Percentiles rank a stretch among this genome's conserved stretches.
phyloP scores from a whole-genome alignment of 2,797 vertebrate genomes.

The Acrossocheilus wenchowensis region DNA sequence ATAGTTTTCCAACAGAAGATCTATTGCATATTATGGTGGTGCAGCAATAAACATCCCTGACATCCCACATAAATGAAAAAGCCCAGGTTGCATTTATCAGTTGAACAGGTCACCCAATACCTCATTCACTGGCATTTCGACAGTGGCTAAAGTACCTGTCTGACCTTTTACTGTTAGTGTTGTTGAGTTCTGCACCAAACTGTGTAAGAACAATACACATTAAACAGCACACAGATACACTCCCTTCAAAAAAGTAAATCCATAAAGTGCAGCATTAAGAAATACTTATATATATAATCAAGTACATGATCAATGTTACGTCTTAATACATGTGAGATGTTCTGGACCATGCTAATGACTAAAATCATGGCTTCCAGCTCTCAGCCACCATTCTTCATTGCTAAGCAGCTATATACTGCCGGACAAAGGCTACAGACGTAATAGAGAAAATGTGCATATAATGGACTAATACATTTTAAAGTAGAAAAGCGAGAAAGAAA shows the following conservation, averaged over 20 bases:
- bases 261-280: background rate
- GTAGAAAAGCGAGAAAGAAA: slow-evolving; percentile 62
- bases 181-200: slow-evolving; percentile 11
- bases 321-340: slow-evolving; percentile 23
- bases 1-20: slow-evolving; percentile 26
- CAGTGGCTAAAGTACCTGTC: slow-evolving; percentile 29
- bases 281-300: background rate
- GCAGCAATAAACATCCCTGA: slow-evolving; percentile 28
- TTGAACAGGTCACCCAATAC: slow-evolving; percentile 19
- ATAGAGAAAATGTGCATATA: background rate
- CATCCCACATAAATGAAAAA: slow-evolving; percentile 28
- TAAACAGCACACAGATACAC: slow-evolving; percentile 13
- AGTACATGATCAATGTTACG: background rate
- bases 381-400: slow-evolving; percentile 59
- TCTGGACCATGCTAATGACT: slow-evolving; percentile 64
- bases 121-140: slow-evolving; percentile 27
- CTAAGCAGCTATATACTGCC: slow-evolving; percentile 45
- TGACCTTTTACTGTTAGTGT: slow-evolving; percentile 30
- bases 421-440: background rate
- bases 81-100: slow-evolving; percentile 16
- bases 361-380: slow-evolving; percentile 63
- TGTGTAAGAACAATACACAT: slow-evolving; percentile 30
- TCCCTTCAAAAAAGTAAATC: background rate
- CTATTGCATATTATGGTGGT: slow-evolving; percentile 31
- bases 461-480: background rate